Base-by-base conservation (phyloP, 2,888 invertebrate genomes). In the Hydriomena furcata region DNA sequence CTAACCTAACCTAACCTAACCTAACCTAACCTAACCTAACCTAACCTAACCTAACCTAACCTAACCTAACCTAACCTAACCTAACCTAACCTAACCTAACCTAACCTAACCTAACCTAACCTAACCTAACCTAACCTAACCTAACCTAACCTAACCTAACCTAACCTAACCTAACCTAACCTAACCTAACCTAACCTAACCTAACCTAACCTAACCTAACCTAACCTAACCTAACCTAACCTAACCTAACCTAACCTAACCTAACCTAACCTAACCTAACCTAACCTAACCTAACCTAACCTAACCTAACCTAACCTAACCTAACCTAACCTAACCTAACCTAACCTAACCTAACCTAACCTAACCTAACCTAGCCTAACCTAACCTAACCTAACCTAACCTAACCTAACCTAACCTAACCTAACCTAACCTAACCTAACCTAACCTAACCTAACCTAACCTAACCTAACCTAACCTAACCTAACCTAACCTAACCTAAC, bases 321-420 rank as follows among this genome's bases (percentile, higher is more conserved):
- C 41, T 41, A 41, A 41, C 41, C 41, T 41, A 41, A 41, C 41
- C 41, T 41, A 41, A 41, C 41, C 41, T 41, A 41, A 41, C 41
- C 41, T 41, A 41, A 41, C 41, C 41, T 41, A 41, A 41, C 41
- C 41, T 41, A 41, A 41, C 41, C 41, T 41, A 41, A 41, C 41
- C 41, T 41, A 41, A 41, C 41, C 41, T 41, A 41, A 41, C 41
- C 41, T 41, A 41, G 31, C 41, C 41, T 41, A 41, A 41, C 41
- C 41, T 41, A 41, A 41, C 41, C 41, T 41, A 41, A 41, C 41
- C 41, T 41, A 41, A 41, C 41, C 41, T 41, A 41, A 41, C 41
- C 41, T 41, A 41, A 41, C 41, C 41, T 41, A 41, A 41, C 41
- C 41, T 41, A 41, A 41, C 41, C 28, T 30, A 28, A 41, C 28